Evolutionary conservation across 2,888 invertebrate species (phyloP).

Genomic region (Euplexia lucipara): DNA sequence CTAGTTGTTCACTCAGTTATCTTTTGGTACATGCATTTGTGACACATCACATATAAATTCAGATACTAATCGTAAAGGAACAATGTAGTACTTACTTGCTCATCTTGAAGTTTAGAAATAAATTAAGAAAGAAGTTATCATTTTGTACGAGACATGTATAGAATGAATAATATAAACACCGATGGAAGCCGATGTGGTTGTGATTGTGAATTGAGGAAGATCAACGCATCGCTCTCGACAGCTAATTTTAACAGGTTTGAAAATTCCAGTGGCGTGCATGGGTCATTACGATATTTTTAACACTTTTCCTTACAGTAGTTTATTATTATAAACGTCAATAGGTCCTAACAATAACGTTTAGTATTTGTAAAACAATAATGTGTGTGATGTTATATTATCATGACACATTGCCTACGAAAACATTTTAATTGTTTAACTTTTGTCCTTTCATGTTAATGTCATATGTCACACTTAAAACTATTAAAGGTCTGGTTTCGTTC

Average conservation of each 20-base stretch:
- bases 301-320: conserved; percentile 18
- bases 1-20: neutral
- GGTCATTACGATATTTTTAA: conserved; percentile 29
- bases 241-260: conserved; percentile 61
- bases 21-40: neutral
- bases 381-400: conserved; percentile 8
- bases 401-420: neutral
- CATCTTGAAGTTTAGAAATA: neutral
- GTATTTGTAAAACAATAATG: neutral
- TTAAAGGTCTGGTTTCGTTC: conserved; percentile 17
- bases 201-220: conserved; percentile 49
- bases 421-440: conserved; percentile 22
- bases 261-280: conserved; percentile 20
- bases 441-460: conserved; percentile 17
- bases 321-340: neutral
- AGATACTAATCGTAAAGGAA: neutral
- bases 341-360: neutral
- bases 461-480: conserved; percentile 10
- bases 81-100: neutral
- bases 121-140: neutral
- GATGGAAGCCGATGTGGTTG: conserved; percentile 29
- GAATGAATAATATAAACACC: conserved; percentile 36
- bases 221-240: conserved; percentile 53
- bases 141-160: neutral
- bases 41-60: neutral